These are phyloP conservation scores for Hyposoter dolosus DNA, from an alignment of 2,888 invertebrate species.

Conservation along the genomic window DNA sequence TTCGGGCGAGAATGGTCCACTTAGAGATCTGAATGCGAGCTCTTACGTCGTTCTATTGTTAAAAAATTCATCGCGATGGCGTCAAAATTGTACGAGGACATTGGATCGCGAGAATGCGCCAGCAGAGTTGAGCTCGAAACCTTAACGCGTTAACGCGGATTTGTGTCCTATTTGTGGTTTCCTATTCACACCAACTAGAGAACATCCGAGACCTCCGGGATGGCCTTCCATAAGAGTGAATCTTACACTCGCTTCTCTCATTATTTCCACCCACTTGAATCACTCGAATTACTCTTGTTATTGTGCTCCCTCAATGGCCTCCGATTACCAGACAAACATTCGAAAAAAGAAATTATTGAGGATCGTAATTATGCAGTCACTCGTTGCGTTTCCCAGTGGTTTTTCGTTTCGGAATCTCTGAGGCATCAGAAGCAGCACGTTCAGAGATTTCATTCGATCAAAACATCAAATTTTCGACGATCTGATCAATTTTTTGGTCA, in stretches of 20 bases:
- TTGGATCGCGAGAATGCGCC: conserved; percentile 62
- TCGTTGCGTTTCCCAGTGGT: not conserved
- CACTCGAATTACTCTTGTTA: conserved; percentile 11
- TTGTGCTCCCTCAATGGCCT: not conserved
- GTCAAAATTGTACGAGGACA: conserved; percentile 65
- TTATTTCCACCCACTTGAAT: conserved; percentile 71
- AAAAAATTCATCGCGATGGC: conserved; percentile 29
- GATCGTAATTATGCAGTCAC: not conserved
- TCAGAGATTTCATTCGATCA: too few relatives aligned
- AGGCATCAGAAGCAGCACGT: too few relatives aligned
- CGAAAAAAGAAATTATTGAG: not conserved
- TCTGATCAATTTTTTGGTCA: too few relatives aligned
- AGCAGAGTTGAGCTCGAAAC: not conserved
- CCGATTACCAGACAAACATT: not conserved
- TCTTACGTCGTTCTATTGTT: conserved; percentile 52
- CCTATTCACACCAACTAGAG: conserved; percentile 31
- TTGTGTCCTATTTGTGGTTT: conserved; percentile 60
- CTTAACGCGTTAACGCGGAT: conserved; percentile 67
- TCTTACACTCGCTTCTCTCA: conserved; percentile 39
- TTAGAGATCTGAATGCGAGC: conserved; percentile 67
- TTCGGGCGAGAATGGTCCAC: conserved; percentile 77
- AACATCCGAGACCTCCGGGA: conserved; percentile 64
- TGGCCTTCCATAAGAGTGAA: conserved; percentile 17
- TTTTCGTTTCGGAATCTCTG: too few relatives aligned
- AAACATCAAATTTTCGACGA: too few relatives aligned